Conservation (phyloP, 2,113 vertebrate species). For the Archilochus colubris region DNA sequence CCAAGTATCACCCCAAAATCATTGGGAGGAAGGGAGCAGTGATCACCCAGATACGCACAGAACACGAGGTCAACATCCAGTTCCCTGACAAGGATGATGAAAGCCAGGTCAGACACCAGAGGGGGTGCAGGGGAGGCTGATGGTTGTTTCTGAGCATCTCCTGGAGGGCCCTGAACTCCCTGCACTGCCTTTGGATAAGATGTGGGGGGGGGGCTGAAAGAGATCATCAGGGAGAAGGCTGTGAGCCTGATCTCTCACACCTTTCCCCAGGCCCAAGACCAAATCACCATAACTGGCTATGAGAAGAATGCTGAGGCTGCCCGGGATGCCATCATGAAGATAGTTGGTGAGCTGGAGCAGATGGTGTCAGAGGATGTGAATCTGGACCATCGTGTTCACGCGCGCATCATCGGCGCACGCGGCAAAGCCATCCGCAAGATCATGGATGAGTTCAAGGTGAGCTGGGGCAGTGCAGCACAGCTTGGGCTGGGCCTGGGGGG, state of each 20-base stretch:
- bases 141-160: neutral
- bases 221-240: neutral
- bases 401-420: slow-evolving; percentile 94
- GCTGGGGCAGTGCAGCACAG: rapidly evolving
- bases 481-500: neutral
- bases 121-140: neutral
- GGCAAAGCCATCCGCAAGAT: slow-evolving; percentile 97
- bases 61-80: slow-evolving; percentile 97
- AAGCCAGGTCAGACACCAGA: slow-evolving; percentile 85
- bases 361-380: slow-evolving; percentile 96
- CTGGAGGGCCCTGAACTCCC: neutral
- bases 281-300: slow-evolving; percentile 97
- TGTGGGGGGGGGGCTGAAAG: neutral
- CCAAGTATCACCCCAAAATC: slow-evolving; percentile 98
- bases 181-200: neutral
- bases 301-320: slow-evolving; percentile 93
- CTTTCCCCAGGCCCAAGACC: slow-evolving; percentile 81
- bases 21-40: slow-evolving; percentile 97
- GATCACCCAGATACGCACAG: slow-evolving; percentile 93
- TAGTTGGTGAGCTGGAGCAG: slow-evolving; percentile 93
- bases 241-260: neutral
- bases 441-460: slow-evolving; percentile 99
- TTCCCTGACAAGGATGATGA: slow-evolving; percentile 97
- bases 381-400: slow-evolving; percentile 93
- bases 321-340: slow-evolving; percentile 91